Evolutionary conservation across 1,140 invertebrate genomes (phyloP).

Genomic region (Pemphigus obesinymphae): DNA sequence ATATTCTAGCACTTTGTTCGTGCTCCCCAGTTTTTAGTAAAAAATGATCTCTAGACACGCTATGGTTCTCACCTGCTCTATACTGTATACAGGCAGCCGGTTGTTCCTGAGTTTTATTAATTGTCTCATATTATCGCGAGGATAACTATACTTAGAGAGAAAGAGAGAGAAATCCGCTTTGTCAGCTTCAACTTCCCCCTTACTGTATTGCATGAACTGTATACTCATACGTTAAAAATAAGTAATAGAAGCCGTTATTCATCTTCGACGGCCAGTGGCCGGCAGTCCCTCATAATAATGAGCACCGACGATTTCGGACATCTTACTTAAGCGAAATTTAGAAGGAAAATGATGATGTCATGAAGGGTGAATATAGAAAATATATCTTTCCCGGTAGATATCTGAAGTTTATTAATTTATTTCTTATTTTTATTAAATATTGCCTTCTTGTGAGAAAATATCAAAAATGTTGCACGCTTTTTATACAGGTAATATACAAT

Average conservation of each 20-base stretch:
- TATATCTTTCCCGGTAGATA: background rate
- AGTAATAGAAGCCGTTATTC: constrained; percentile 29
- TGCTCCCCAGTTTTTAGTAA: background rate
- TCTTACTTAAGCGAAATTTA: constrained; percentile 16
- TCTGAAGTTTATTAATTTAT: background rate
- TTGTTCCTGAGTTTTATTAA: constrained; percentile 22
- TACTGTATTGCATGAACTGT: background rate
- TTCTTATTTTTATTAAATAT: background rate
- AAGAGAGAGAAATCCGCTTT: constrained; percentile 17
- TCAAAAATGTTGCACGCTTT: background rate
- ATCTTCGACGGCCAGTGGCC: constrained; percentile 26
- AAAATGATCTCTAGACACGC: constrained; percentile 32
- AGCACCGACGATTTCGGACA: background rate
- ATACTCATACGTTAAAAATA: background rate
- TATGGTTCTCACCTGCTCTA: constrained; percentile 21
- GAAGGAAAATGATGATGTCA: constrained; percentile 22
- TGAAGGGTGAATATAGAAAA: background rate
- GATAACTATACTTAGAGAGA: background rate
- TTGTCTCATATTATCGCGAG: constrained; percentile 16
- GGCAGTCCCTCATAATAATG: constrained; percentile 10
- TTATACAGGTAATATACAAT: too few relatives aligned
- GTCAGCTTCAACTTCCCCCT: constrained; percentile 25
- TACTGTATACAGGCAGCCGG: too few relatives aligned
- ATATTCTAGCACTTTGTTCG: background rate
- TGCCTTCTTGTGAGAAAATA: too few relatives aligned